Evolutionary conservation across 2,888 invertebrate genomes (phyloP).

Genomic region (Drosophila imparisetae): DNA sequence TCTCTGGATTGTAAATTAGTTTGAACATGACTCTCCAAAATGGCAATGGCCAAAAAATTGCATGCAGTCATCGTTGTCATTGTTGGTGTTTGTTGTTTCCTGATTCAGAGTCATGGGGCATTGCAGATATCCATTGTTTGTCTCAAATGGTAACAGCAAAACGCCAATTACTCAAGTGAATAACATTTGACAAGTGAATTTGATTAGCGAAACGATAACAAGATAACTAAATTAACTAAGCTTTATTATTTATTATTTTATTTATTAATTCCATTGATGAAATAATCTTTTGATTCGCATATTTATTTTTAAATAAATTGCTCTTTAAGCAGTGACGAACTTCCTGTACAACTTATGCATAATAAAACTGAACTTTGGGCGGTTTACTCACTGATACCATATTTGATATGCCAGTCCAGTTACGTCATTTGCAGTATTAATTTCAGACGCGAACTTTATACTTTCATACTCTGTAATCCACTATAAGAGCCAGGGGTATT

Average conservation of each 20-base stretch:
- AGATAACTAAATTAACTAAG: neutral
- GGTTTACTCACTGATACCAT: conserved; percentile 7
- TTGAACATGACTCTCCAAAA: conserved; percentile 64
- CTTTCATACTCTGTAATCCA: neutral
- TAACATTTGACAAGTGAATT: conserved; percentile 8
- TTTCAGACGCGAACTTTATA: conserved; percentile 2
- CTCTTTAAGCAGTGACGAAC: neutral
- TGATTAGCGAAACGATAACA: neutral
- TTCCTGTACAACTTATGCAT: neutral
- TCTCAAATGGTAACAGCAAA: conserved; percentile 3
- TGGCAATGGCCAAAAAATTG: conserved; percentile 33
- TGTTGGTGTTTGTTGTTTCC: conserved; percentile 32
- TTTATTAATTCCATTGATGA: neutral
- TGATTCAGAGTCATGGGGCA: conserved; percentile 39
- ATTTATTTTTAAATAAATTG: neutral
- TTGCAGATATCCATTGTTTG: conserved; percentile 24
- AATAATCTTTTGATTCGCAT: neutral
- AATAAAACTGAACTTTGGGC: conserved; percentile 6
- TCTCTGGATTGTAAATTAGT: conserved; percentile 29
- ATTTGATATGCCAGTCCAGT: conserved; percentile 8
- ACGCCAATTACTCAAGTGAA: conserved; percentile 14
- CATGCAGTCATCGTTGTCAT: conserved; percentile 39
- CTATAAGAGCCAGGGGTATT: too few relatives aligned
- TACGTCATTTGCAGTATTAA: conserved; percentile 4
- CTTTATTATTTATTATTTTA: neutral